Percentiles rank a stretch among this genome's conserved stretches.
Evolutionary conservation across 2,888 invertebrate species (phyloP).

Genomic region (Luperina nickerlii): DNA sequence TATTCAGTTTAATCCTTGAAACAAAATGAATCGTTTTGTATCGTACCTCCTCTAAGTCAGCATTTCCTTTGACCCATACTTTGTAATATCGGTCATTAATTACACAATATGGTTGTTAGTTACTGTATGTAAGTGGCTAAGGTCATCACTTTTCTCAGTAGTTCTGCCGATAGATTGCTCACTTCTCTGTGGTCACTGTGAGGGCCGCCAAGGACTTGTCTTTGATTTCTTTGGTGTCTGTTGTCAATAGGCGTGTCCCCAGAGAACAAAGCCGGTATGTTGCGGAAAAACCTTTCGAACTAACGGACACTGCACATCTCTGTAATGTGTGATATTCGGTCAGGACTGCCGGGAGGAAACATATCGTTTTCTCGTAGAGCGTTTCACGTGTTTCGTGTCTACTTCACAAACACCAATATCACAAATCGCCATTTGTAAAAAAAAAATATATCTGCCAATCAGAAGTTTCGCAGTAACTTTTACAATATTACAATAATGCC

Average conservation of each 20-base stretch:
- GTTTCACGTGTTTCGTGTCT: not conserved
- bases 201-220: not conserved
- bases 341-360: not conserved
- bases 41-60: too few species aligned
- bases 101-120: not conserved
- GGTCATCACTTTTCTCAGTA: not conserved
- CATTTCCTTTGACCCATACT: not conserved
- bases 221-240: not conserved
- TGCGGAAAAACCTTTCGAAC: too few species aligned
- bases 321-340: too few species aligned
- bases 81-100: not conserved
- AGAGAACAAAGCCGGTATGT: not conserved
- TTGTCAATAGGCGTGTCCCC: not conserved
- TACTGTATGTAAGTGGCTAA: not conserved
- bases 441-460: not conserved
- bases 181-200: not conserved
- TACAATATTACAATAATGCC: too few species aligned
- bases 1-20: not conserved
- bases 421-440: not conserved
- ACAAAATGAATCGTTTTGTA: not conserved
- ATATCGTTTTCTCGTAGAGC: not conserved
- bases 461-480: not conserved
- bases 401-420: not conserved
- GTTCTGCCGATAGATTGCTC: not conserved
- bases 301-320: too few species aligned